Conservation (phyloP, 2,888 invertebrate species). For the Pterobdella sp. region DNA sequence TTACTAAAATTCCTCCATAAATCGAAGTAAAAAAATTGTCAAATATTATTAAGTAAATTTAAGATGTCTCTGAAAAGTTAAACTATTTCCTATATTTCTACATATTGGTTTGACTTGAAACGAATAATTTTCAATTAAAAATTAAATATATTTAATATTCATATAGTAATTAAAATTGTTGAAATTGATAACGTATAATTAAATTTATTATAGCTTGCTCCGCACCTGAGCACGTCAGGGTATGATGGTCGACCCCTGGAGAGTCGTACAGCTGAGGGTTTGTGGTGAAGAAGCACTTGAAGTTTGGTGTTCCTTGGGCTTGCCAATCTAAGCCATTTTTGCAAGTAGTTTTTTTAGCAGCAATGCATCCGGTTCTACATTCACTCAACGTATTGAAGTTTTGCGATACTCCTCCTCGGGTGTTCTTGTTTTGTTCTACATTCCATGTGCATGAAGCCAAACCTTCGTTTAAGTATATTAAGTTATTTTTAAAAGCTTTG, state of each 20-base stretch:
- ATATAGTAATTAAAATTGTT: no score
- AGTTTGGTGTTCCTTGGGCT: neutral
- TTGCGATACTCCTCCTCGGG: neutral
- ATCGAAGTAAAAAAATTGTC: no score
- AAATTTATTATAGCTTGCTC: no score
- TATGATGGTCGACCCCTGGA: conserved; percentile 3
- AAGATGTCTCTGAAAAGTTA: no score
- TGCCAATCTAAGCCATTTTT: conserved; percentile 21
- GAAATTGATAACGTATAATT: no score
- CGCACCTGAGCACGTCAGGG: neutral
- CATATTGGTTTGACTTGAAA: no score
- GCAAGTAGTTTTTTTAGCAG: conserved; percentile 3
- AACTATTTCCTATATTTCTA: no score
- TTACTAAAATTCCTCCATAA: no score
- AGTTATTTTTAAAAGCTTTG: neutral
- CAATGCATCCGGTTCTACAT: neutral
- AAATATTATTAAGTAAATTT: no score
- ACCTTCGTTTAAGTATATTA: neutral
- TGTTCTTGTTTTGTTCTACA: neutral
- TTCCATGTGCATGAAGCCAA: neutral
- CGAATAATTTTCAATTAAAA: no score
- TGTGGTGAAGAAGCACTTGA: conserved; percentile 19
- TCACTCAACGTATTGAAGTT: neutral
- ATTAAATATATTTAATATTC: no score
- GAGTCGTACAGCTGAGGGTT: neutral